phyloP scores from a whole-genome alignment of 2,888 invertebrate species.

The Arrhopalites spinosus region DNA sequence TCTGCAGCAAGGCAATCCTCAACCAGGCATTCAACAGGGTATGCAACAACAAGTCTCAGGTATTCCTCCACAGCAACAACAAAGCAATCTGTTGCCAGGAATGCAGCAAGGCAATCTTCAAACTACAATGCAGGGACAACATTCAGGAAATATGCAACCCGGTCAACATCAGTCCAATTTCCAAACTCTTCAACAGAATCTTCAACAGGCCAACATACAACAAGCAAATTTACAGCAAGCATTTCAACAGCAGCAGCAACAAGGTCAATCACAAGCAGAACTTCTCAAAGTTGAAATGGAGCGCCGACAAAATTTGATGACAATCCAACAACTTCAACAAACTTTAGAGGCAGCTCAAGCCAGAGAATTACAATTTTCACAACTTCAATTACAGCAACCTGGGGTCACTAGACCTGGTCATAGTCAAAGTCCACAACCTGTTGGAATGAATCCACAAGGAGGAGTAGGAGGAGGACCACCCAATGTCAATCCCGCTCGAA shows the following conservation, averaged over 20 bases:
- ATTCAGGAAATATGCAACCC: conserved; percentile 35
- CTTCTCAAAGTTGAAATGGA: conserved; percentile 65
- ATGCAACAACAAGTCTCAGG: conserved; percentile 9
- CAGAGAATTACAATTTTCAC: conserved; percentile 71
- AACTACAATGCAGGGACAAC: conserved; percentile 38
- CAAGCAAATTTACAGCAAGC: conserved; percentile 38
- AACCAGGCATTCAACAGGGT: conserved; percentile 17
- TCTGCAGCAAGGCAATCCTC: conserved; percentile 18
- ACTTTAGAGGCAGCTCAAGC: conserved; percentile 80
- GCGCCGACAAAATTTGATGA: conserved; percentile 76
- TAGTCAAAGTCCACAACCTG: conserved; percentile 13
- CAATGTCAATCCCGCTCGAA: conserved; percentile 10
- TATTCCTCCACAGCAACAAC: neutral
- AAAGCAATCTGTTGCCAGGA: conserved; percentile 6
- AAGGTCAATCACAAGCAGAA: conserved; percentile 59
- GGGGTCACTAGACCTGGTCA: conserved; percentile 25
- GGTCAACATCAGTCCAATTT: conserved; percentile 53
- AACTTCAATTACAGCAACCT: conserved; percentile 29
- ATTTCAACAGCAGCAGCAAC: conserved; percentile 47
- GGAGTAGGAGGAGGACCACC: conserved; percentile 7
- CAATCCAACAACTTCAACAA: conserved; percentile 76
- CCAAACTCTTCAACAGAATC: conserved; percentile 36
- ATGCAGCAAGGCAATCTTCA: conserved; percentile 31
- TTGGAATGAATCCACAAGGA: conserved; percentile 22
- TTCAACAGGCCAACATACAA: conserved; percentile 40